These are phyloP conservation scores for Deilephila elpenor DNA, from an alignment of 2,888 invertebrate genomes.

Conservation along the genomic window DNA sequence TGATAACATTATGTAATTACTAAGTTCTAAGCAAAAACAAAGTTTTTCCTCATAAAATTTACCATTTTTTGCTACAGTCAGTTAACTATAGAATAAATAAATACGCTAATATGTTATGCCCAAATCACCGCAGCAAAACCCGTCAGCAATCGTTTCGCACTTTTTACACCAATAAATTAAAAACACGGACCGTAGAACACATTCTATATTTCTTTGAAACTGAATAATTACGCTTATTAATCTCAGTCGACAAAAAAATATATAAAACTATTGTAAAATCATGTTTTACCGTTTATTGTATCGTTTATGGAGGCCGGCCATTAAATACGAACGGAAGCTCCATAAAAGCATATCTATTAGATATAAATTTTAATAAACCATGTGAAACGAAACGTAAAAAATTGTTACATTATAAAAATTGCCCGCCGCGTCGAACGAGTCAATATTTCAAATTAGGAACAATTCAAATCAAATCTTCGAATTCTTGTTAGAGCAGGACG, in stretches of 20 bases:
- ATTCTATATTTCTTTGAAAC: slow-evolving; percentile 39
- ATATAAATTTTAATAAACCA: slow-evolving; percentile 75
- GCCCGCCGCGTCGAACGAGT: slow-evolving; percentile 65
- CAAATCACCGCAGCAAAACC: slow-evolving; percentile 22
- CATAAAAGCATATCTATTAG: slow-evolving; percentile 60
- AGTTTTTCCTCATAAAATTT: neutral
- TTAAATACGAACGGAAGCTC: slow-evolving; percentile 79
- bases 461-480: slow-evolving; percentile 84
- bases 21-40: neutral
- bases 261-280: slow-evolving; percentile 61
- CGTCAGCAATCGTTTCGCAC: slow-evolving; percentile 31
- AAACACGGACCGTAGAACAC: slow-evolving; percentile 22
- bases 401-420: slow-evolving; percentile 61
- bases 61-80: neutral
- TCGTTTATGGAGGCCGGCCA: slow-evolving; percentile 65
- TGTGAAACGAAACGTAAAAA: slow-evolving; percentile 57
- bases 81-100: slow-evolving; percentile 21
- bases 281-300: slow-evolving; percentile 65
- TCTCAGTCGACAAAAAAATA: slow-evolving; percentile 62
- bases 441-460: slow-evolving; percentile 83
- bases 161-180: slow-evolving; percentile 34
- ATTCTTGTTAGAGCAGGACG: slow-evolving; percentile 84
- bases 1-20: no score
- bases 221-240: slow-evolving; percentile 60
- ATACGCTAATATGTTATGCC: slow-evolving; percentile 22